Base-by-base conservation (phyloP, 2,113 vertebrate genomes). In the Myocastor coypus region DNA sequence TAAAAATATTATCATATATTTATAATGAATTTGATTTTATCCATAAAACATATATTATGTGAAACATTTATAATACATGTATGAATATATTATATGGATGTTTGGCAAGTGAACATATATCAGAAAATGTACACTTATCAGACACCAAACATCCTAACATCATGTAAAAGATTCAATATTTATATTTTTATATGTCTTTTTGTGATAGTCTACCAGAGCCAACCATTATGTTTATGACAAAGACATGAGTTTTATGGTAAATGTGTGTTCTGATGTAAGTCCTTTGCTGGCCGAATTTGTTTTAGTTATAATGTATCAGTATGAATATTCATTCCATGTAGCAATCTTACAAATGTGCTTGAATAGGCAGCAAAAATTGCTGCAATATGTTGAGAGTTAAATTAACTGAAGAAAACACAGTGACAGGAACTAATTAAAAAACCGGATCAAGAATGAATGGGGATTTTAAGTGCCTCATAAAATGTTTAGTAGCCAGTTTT, bases 381-480 rank as follows among this genome's bases (percentile, higher is more conserved):
- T 96, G 9, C 83, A 96, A 80, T 83, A 93, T 69, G 26, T 95
- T 97, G 97, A 89, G 28, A 71, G 24, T 92, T 96, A 97, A 97
- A 97, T 97, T 96, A 96, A 66, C 52, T 96, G 75, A 97, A 96
- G 84, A 94, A 96, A 96, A 34, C 64, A 95, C 96, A 97, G 13
- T 96, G 34, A 22, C 73, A 97, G 94, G 42, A 92, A 97, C 81
- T 97, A 96, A 96, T 95, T 97, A 89, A 95, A 96, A 96, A 91
- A n/a, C 68, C 94, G 57, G 73, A 92, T 87, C 71, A 92, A 84
- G 28, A 96, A 87, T 85, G 83, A 96, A 96, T 87, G 50, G 57
- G 24, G 24, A 37, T 92, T 92, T 93, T 42, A 88, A 95, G 42
- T 92, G 64, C 4, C 73, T 96, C 95, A 94, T 94, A 91, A 97